Base-by-base conservation (phyloP, 2,797 vertebrate genomes). In the Antennarius maculatus region DNA sequence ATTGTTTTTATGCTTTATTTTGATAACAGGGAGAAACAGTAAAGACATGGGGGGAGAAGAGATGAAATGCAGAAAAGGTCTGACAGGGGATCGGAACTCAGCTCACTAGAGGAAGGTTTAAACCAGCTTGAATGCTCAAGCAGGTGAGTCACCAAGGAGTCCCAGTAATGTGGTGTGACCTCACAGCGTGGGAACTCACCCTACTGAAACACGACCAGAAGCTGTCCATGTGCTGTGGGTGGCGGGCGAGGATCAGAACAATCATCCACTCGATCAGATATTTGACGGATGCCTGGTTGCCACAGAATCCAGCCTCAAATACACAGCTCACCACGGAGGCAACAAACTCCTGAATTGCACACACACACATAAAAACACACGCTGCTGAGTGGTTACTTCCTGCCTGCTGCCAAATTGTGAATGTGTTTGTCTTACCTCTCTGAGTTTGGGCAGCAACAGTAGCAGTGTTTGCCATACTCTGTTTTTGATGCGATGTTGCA, bases 241-340 rank as follows among this genome's bases (percentile, higher is more conserved):
- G 93, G 41, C 61, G 91, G 73, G 93, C 83, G 7, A 99, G 94
- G 79, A 95, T 93, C 81, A 96, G 78, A 65, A 98, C 94, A 81
- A 98, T 91, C 78, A 91, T 85, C 97, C 97, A 99, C 78, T 98
- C 96, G 13, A 98, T 95, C 54, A 96, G 91, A 77, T 98, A 98
- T 74, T 98, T 98, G 67, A 99, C 94, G 7, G 97, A 99, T 13
- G 96, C 95, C 75, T 99, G 97, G 85, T 97, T 98, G 76, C 93
- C 95, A 83, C 85, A 76, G 84, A 95, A 97, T 50, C 94, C 96
- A 62, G 96, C 95, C 77, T 94, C 94, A 78, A 95, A 96, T 80
- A 96, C 90, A 66, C 46, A 89, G 66, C 85, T 92, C 86, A 96
- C 73, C 42, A 93, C 72, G 50, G 76, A 80, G 76, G 77, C 76